Base-by-base conservation (phyloP, 2,888 invertebrate species). In the Julus scanicus region DNA sequence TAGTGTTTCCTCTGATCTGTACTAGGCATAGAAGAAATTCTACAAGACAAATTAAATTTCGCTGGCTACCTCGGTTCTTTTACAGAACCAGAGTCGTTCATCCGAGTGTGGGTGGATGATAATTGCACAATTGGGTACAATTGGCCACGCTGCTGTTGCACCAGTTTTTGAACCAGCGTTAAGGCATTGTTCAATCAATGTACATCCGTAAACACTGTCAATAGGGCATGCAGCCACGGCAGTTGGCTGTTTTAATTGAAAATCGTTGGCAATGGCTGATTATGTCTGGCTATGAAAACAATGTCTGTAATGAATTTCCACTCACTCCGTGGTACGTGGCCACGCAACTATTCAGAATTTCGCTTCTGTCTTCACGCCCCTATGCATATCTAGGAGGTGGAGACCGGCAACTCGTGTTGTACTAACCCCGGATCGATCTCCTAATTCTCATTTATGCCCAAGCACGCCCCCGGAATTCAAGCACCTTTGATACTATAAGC, bases 401-500 rank as follows among this genome's bases (percentile, higher is more conserved):
- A 29, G 71, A 29, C 71, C 71, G 29, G 20, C 29, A 71, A 71
- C 71, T 71, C 71, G n/a, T 53, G 53, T 53, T 15, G 53, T 3
- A 15, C n/a, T 2, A 13, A 63, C 2, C 63, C 71, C 71, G 2
- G 29, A 71, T 29, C 71, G 29, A 71, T 8, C 71, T 63, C 63
- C 63, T 29, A 17, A 71, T 29, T 29, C 71, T 8, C 5, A 71
- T 71, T 71, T 29, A 71, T 71, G 20, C 29, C 71, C 3, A 9
- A 71, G 71, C 71, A 71, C 71, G 71, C 29, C 71, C 29, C 71
- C 17, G 71, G 71, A 71, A 71, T 71, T 71, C 71, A 71, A 29
- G n/a, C 71, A 71, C 71, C 71, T 71, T 71, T 9, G 71, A 71
- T 71, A 71, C 29, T 71, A n/a, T n/a, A 71, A 71, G 29, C 71